A percentile compares a stretch with the other conserved stretches of the same genome.
phyloP scores from a whole-genome alignment of 1,140 invertebrate species.

The Sarcophaga bullata region DNA sequence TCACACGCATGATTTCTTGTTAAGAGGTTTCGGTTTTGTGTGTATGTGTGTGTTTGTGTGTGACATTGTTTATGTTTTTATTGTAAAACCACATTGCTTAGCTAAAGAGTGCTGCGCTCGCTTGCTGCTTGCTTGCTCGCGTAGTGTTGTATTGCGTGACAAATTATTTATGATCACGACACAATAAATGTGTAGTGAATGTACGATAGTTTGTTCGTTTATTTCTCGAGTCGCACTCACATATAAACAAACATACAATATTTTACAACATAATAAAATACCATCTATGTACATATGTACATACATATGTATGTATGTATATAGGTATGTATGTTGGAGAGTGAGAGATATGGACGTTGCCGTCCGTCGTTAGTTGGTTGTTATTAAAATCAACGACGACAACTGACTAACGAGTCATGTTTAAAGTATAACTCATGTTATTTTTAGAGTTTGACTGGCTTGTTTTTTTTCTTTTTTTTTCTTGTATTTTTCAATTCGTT shows the following conservation, averaged over 20 bases:
- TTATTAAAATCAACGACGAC: background rate
- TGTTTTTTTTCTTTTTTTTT: background rate
- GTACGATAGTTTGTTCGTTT: background rate
- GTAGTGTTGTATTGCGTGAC: constrained; percentile 16
- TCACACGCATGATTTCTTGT: constrained; percentile 23
- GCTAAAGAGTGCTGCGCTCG: no score
- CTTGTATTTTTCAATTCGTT: background rate
- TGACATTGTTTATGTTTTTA: background rate
- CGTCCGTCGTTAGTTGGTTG: background rate
- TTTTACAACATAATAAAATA: constrained; percentile 20
- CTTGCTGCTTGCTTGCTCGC: background rate
- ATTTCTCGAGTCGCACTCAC: background rate
- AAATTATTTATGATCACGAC: constrained; percentile 26
- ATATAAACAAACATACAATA: no score
- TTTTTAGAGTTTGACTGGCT: constrained; percentile 25
- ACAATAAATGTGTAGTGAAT: constrained; percentile 4
- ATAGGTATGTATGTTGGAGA: no score
- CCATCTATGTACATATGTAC: background rate
- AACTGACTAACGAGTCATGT: constrained; percentile 15
- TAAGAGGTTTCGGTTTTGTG: background rate
- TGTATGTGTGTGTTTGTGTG: no score
- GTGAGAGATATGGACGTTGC: background rate
- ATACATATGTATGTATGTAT: no score
- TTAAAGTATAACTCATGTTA: constrained; percentile 14
- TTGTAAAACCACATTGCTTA: background rate